phyloP scores from a whole-genome alignment of 2,888 invertebrate species.

The Eutolmus rufibarbis region DNA sequence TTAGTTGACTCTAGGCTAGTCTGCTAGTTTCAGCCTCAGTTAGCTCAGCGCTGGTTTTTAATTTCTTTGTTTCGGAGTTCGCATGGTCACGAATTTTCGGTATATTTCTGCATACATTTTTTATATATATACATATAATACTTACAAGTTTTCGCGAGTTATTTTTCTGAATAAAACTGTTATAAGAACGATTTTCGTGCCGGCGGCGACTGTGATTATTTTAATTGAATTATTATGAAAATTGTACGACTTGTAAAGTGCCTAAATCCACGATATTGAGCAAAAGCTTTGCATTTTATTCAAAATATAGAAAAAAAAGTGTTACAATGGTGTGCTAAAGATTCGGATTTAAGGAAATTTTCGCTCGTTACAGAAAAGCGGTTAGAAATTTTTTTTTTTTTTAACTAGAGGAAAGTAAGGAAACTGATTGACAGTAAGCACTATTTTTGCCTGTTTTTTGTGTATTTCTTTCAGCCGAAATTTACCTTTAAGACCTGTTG shows the following conservation, averaged over 20 bases:
- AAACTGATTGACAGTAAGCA: background rate
- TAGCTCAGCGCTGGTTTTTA: background rate
- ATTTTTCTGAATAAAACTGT: background rate
- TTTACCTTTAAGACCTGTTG: background rate
- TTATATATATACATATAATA: background rate
- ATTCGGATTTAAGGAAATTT: background rate
- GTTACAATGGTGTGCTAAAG: background rate
- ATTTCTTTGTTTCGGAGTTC: background rate
- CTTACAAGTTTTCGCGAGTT: background rate
- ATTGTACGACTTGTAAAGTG: background rate
- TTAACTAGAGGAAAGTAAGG: background rate
- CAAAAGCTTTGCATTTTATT: background rate
- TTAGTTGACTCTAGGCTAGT: conserved; percentile 28
- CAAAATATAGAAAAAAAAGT: background rate
- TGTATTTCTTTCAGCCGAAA: background rate
- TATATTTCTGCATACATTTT: background rate
- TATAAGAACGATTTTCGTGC: background rate
- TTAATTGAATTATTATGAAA: background rate
- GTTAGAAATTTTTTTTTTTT: background rate
- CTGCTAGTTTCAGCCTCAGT: conserved; percentile 15
- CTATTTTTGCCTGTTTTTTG: background rate
- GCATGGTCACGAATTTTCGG: background rate
- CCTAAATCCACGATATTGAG: background rate
- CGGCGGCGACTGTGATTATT: background rate
- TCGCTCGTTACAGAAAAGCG: background rate